These are phyloP conservation scores for Variabilichromis moorii DNA, from an alignment of 2,113 vertebrate species.

Conservation along the genomic window DNA sequence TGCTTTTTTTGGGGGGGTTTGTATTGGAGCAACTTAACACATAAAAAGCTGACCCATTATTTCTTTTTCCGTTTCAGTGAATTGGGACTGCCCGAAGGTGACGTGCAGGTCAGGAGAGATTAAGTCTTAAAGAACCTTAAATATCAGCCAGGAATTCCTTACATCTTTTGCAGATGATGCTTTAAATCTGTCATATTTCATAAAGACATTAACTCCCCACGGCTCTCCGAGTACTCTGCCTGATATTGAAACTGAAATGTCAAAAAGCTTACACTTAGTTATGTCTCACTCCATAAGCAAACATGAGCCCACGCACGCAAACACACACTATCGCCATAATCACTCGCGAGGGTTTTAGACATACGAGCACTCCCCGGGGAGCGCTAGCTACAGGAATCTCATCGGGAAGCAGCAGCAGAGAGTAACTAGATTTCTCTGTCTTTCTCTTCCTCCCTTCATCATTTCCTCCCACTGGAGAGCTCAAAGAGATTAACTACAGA, in stretches of 20 bases:
- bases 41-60: neutral
- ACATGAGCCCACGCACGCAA: neutral
- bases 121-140: neutral
- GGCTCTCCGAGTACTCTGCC: neutral
- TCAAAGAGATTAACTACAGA: conserved; percentile 47
- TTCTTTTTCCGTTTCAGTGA: conserved; percentile 4
- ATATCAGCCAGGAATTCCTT: neutral
- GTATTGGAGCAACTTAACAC: neutral
- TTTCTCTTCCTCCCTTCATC: conserved; percentile 26
- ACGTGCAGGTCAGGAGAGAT: neutral
- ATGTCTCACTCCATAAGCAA: conserved; percentile 9
- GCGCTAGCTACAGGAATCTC: conserved; percentile 22
- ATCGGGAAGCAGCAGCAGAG: conserved; percentile 30
- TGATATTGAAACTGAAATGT: conserved; percentile 8
- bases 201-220: neutral
- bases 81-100: neutral
- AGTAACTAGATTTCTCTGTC: conserved; percentile 32
- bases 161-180: neutral
- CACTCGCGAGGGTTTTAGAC: conserved; percentile 35
- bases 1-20: neutral
- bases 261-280: neutral
- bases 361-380: conserved; percentile 27
- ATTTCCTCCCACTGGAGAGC: conserved; percentile 48
- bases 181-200: conserved; percentile 9
- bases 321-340: conserved; percentile 27